Percentiles rank a stretch among this genome's conserved stretches.
Conservation (phyloP, 2,888 invertebrate species). For the Thyatira batis region DNA sequence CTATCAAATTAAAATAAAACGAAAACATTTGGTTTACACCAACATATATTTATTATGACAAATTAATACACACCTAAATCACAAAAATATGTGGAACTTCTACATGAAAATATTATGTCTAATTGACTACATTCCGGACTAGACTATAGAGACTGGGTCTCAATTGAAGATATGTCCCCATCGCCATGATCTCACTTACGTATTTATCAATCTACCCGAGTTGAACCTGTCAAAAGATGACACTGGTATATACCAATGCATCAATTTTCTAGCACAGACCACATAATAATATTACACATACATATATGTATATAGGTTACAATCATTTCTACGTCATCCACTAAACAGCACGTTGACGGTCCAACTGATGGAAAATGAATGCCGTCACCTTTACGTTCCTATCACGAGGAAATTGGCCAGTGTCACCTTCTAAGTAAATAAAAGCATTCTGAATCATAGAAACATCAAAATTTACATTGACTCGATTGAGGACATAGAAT, state of each 20-base stretch:
- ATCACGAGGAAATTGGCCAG: too few relatives aligned
- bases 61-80: constrained; percentile 32
- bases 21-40: constrained; percentile 25
- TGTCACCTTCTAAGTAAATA: too few relatives aligned
- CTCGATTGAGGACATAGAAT: too few relatives aligned
- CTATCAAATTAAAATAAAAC: neutral
- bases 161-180: constrained; percentile 42
- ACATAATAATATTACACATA: too few relatives aligned
- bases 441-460: too few relatives aligned
- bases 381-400: too few relatives aligned
- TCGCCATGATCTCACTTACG: constrained; percentile 24
- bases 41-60: constrained; percentile 39
- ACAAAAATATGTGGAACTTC: constrained; percentile 58
- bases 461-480: too few relatives aligned
- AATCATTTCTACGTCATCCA: neutral
- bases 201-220: neutral
- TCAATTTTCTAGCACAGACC: neutral
- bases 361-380: too few relatives aligned
- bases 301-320: too few relatives aligned
- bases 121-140: constrained; percentile 61
- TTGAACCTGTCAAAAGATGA: neutral
- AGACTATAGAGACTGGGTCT: constrained; percentile 41
- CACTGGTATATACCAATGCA: neutral
- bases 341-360: neutral
- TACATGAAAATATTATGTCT: constrained; percentile 41